Percentiles rank a stretch among this genome's conserved stretches.
Evolutionary conservation across 2,113 vertebrate species (phyloP).

Genomic region (Mixornis gularis): DNA sequence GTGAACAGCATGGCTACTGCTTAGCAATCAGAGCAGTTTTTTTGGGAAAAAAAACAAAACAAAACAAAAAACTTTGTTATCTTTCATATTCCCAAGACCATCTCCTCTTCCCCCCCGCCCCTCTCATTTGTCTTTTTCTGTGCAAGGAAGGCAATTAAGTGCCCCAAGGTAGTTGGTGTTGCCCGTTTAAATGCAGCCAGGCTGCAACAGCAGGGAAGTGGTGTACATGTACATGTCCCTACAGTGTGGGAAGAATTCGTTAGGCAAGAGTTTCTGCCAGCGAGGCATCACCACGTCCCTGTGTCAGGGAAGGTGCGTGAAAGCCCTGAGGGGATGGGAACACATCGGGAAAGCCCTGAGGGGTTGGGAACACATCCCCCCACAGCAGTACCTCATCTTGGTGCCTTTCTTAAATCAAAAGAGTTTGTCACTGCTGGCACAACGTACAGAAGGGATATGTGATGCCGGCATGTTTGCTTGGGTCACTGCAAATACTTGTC

Average conservation of each 20-base stretch:
- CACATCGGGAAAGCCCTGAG: not conserved
- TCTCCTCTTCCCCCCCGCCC: not conserved
- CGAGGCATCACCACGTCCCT: not conserved
- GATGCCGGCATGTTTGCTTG: not conserved
- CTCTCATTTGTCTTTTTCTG: not conserved
- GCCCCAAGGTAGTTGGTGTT: not conserved
- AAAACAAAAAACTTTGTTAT: not conserved
- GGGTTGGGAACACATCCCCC: not conserved
- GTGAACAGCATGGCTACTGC: not conserved
- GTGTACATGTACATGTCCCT: rapidly evolving
- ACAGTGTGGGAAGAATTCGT: not conserved
- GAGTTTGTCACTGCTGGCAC: not conserved
- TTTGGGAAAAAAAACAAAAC: not conserved
- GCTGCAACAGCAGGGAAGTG: not conserved
- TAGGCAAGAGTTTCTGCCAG: not conserved
- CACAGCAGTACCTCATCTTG: not conserved
- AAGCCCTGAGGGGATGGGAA: not conserved
- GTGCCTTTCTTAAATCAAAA: not conserved
- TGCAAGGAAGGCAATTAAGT: not conserved
- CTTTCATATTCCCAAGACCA: not conserved
- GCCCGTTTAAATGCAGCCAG: not conserved
- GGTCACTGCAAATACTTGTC: not conserved
- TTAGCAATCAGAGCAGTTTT: not conserved
- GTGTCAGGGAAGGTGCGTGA: not conserved
- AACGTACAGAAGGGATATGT: not conserved